Conservation (phyloP, 2,797 vertebrate genomes). For the Streptopelia turtur region DNA sequence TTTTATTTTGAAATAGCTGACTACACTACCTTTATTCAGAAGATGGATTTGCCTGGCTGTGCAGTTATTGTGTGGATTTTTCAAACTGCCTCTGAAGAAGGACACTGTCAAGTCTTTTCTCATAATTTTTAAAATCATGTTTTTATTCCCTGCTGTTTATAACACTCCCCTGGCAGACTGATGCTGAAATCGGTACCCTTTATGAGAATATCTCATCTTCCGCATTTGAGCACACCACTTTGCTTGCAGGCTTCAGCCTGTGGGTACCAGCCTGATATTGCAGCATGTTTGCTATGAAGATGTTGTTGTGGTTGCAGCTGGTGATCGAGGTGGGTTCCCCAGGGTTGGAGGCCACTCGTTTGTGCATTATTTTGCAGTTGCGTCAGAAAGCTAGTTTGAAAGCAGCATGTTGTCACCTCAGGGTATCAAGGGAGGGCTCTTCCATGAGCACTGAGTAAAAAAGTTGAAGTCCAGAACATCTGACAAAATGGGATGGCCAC, state of each 20-base stretch:
- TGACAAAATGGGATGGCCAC: background rate
- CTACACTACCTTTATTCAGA: conserved; percentile 59
- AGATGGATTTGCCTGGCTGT: conserved; percentile 60
- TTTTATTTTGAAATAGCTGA: conserved; percentile 70
- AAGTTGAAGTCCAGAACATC: background rate
- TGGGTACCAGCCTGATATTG: fast-evolving
- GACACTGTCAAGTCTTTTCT: conserved; percentile 58
- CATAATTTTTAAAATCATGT: conserved; percentile 64
- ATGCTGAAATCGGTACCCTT: conserved; percentile 39
- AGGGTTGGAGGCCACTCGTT: background rate
- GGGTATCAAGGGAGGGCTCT: background rate
- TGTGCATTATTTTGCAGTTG: background rate
- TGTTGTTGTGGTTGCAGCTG: background rate
- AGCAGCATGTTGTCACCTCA: background rate
- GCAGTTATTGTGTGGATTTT: conserved; percentile 66
- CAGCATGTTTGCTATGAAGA: background rate
- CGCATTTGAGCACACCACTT: background rate
- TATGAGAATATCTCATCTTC: conserved; percentile 31
- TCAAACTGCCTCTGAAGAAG: conserved; percentile 63
- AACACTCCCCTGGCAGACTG: conserved; percentile 37
- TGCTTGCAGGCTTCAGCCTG: background rate
- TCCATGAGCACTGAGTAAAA: background rate
- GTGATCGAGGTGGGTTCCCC: background rate
- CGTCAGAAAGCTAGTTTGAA: background rate
- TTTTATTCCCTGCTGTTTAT: conserved; percentile 57